Evolutionary conservation across 2,797 vertebrate genomes (phyloP).

Genomic region (Tympanoctomys barrerae): DNA sequence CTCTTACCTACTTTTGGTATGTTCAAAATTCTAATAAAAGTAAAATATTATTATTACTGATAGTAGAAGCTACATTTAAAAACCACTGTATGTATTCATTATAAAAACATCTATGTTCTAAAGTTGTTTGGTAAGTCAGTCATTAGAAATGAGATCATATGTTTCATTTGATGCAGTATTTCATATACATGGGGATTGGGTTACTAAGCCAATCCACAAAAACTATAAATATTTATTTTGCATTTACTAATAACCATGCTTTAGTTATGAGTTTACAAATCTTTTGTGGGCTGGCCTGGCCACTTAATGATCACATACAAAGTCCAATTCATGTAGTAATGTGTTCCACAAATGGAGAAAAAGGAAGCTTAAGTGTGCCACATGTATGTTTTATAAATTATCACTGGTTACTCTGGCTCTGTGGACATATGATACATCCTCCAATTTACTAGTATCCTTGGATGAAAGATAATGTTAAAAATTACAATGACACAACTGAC

Average conservation of each 20-base stretch:
- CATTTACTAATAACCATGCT: conserved; percentile 53
- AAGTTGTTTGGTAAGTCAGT: conserved; percentile 17
- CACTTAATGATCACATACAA: neutral
- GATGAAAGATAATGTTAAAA: neutral
- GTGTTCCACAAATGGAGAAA: conserved; percentile 13
- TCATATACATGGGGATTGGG: conserved; percentile 22
- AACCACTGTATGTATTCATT: conserved; percentile 9
- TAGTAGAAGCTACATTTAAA: conserved; percentile 39
- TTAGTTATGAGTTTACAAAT: conserved; percentile 26
- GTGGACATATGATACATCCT: neutral
- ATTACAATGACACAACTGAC: neutral
- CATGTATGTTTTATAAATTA: neutral
- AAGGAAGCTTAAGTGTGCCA: neutral
- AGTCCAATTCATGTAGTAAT: neutral
- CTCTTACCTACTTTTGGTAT: neutral
- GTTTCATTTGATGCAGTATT: conserved; percentile 41
- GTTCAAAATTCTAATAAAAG: conserved; percentile 19
- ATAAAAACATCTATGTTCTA: conserved; percentile 34
- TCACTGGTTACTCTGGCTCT: neutral
- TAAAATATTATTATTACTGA: neutral
- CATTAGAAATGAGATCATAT: conserved; percentile 27
- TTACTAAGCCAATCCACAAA: conserved; percentile 24
- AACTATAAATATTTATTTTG: conserved; percentile 48
- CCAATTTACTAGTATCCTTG: neutral
- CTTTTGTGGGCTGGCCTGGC: conserved; percentile 5